These are phyloP conservation scores for Pantelozetes paolii DNA, from an alignment of 2,888 invertebrate genomes.

Conservation along the genomic window DNA sequence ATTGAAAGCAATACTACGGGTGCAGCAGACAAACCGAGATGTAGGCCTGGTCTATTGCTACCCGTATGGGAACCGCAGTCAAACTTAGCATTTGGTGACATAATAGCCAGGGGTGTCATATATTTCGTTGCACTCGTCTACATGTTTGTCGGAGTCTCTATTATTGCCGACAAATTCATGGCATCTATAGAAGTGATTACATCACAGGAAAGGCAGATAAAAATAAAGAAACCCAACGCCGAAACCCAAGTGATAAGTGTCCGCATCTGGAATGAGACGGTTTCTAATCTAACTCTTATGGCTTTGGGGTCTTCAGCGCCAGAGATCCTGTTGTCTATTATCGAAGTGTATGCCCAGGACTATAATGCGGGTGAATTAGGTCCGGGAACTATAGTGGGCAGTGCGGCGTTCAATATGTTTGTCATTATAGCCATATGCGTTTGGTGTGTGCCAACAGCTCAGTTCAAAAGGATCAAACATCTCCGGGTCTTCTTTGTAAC, in stretches of 20 bases:
- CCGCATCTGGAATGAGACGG: constrained; percentile 98
- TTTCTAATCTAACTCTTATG: constrained; percentile 97
- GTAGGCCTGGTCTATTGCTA: constrained; percentile 77
- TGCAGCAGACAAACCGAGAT: no score
- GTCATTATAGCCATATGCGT: constrained; percentile 95
- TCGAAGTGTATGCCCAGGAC: constrained; percentile 92
- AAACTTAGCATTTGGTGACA: constrained; percentile 62
- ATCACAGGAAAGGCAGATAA: constrained; percentile 88
- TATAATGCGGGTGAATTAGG: constrained; percentile 95
- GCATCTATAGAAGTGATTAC: constrained; percentile 99
- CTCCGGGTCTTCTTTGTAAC: constrained; percentile 95
- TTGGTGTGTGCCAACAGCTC: constrained; percentile 65
- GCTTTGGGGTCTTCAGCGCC: constrained; percentile 97
- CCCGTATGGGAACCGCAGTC: constrained; percentile 83
- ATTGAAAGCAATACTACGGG: background rate
- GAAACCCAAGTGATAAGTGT: constrained; percentile 83
- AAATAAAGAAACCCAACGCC: constrained; percentile 80
- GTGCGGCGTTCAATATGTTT: constrained; percentile 96
- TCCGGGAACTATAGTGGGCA: constrained; percentile 97
- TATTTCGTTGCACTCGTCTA: constrained; percentile 87
- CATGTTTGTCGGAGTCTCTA: constrained; percentile 97
- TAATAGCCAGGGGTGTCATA: constrained; percentile 76
- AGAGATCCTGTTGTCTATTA: constrained; percentile 93
- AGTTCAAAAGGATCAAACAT: constrained; percentile 90
- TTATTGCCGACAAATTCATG: constrained; percentile 98